These are phyloP conservation scores for Progne subis DNA, from an alignment of 2,113 vertebrate genomes.

Conservation along the genomic window DNA sequence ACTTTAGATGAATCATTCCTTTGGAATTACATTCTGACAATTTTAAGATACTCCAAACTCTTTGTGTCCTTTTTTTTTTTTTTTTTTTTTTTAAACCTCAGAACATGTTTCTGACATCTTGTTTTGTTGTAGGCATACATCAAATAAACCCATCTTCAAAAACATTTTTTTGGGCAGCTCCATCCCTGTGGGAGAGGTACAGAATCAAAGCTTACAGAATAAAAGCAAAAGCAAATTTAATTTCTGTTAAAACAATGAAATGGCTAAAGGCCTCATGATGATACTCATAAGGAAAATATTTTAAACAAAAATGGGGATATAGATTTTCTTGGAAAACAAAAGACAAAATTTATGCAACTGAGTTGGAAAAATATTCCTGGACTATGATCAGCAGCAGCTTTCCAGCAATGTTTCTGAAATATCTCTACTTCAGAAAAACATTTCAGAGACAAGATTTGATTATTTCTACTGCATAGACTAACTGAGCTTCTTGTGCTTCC, in stretches of 20 bases:
- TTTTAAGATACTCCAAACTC: background rate
- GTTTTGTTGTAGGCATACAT: background rate
- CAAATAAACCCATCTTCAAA: background rate
- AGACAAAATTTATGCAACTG: fast-evolving
- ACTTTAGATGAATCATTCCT: background rate
- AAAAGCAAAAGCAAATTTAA: background rate
- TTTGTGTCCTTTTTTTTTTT: background rate
- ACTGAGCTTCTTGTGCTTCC: background rate
- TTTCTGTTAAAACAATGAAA: background rate
- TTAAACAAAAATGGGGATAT: background rate
- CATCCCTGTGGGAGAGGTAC: background rate
- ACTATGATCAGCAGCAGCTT: background rate
- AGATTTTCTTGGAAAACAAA: background rate
- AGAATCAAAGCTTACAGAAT: background rate
- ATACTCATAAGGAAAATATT: background rate
- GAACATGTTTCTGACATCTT: background rate
- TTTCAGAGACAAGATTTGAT: background rate
- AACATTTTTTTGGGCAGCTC: background rate
- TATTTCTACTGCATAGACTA: background rate
- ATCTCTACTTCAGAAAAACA: background rate
- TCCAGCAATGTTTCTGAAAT: background rate
- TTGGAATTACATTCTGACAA: background rate
- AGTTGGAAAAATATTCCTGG: background rate
- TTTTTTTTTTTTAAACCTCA: background rate
- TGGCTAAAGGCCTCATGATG: background rate